Evolutionary conservation across 2,888 invertebrate species (phyloP).

Genomic region (Drosophila testacea): DNA sequence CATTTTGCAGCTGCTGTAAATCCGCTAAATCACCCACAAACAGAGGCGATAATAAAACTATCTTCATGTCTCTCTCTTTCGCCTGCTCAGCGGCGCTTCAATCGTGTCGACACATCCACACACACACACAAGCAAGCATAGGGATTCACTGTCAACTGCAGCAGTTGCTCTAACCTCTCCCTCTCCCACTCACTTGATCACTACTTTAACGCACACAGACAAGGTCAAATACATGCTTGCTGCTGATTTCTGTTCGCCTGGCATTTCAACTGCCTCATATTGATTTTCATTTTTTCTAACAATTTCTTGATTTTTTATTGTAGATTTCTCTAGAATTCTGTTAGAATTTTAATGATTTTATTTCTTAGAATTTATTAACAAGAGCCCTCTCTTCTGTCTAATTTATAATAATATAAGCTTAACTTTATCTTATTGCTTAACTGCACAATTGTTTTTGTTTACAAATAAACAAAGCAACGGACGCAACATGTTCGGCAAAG

Average conservation of each 20-base stretch:
- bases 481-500: too few species aligned
- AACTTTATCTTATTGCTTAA: too few species aligned
- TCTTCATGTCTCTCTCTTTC: background rate
- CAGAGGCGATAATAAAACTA: background rate
- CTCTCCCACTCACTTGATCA: slow-evolving; percentile 1
- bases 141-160: background rate
- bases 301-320: too few species aligned
- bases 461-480: too few species aligned
- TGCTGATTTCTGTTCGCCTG: background rate
- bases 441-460: slow-evolving; percentile 51
- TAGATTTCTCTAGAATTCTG: too few species aligned
- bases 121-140: background rate
- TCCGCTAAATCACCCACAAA: background rate
- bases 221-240: background rate
- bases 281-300: background rate
- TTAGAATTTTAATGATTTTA: too few species aligned
- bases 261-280: background rate
- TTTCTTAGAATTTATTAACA: too few species aligned
- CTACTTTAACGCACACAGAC: background rate
- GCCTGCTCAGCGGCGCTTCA: background rate
- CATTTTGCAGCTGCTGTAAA: background rate
- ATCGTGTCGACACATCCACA: background rate
- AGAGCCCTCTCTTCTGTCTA: too few species aligned
- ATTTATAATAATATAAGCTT: too few species aligned
- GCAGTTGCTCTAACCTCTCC: background rate